Evolutionary conservation across 2,888 invertebrate species (phyloP).

Genomic region (Corythucha ciliata): DNA sequence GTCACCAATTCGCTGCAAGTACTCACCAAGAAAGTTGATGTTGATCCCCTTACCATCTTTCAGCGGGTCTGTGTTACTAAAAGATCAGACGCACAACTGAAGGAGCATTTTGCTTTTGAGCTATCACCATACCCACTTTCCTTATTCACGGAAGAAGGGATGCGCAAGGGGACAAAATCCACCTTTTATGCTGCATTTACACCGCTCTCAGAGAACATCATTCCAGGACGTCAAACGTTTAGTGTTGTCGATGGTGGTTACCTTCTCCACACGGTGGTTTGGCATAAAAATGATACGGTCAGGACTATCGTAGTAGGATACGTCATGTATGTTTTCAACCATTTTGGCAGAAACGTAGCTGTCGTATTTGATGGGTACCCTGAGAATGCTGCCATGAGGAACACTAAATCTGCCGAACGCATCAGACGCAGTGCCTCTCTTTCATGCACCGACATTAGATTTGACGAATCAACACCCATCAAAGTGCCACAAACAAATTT

Average conservation of each 20-base stretch:
- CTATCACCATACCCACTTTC: slow-evolving; percentile 28
- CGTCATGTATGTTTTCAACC: slow-evolving; percentile 2
- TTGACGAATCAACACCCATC: too few relatives aligned
- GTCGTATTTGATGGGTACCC: slow-evolving; percentile 3
- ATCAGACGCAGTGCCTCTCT: too few relatives aligned
- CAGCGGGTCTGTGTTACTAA: slow-evolving; percentile 14
- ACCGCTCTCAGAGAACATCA: too few relatives aligned
- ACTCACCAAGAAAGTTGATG: too few relatives aligned
- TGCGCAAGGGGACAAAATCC: slow-evolving; percentile 1
- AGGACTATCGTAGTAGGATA: background rate
- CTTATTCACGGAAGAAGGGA: background rate
- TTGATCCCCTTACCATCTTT: slow-evolving; percentile 14
- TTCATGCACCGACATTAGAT: too few relatives aligned
- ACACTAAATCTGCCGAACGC: too few relatives aligned
- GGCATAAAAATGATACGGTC: slow-evolving; percentile 1
- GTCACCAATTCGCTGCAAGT: slow-evolving; percentile 2
- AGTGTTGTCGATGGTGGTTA: slow-evolving; percentile 2
- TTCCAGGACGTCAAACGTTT: too few relatives aligned
- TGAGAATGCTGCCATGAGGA: slow-evolving; percentile 5
- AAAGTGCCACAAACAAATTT: too few relatives aligned
- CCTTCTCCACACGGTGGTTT: background rate
- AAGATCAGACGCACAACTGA: slow-evolving; percentile 12
- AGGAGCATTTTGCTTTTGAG: slow-evolving; percentile 1
- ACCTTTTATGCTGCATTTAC: too few relatives aligned
- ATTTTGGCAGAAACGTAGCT: slow-evolving; percentile 1